These are phyloP conservation scores for Saturnia pavonia DNA, from an alignment of 2,888 invertebrate genomes.

Conservation along the genomic window DNA sequence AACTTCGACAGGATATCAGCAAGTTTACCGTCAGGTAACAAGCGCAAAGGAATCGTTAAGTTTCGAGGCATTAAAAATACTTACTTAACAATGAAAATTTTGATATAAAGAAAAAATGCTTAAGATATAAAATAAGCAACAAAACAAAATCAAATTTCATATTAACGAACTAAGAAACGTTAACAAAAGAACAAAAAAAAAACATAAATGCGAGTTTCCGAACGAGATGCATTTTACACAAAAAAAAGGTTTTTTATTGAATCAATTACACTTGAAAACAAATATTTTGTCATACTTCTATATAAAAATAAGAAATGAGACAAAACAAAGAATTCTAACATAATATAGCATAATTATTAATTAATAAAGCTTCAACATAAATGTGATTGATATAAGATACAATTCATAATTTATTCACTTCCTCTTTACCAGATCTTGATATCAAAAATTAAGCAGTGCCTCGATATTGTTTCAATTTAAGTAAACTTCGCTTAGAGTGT, in stretches of 20 bases:
- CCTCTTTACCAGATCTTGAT: slow-evolving; percentile 38
- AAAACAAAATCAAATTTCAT: slow-evolving; percentile 55
- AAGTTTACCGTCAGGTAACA: slow-evolving; percentile 12
- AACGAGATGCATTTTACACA: slow-evolving; percentile 48
- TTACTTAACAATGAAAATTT: not conserved
- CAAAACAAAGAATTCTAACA: not conserved
- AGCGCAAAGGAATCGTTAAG: slow-evolving; percentile 1
- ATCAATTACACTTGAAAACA: not conserved
- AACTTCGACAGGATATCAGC: slow-evolving; percentile 1
- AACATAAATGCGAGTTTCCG: slow-evolving; percentile 64
- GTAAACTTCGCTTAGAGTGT: slow-evolving; percentile 68
- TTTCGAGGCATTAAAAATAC: slow-evolving; percentile 8
- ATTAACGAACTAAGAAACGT: slow-evolving; percentile 63
- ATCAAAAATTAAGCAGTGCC: slow-evolving; percentile 32
- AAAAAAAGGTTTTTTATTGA: slow-evolving; percentile 21
- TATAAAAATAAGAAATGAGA: not conserved
- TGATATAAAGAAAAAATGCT: slow-evolving; percentile 28
- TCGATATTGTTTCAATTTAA: slow-evolving; percentile 55
- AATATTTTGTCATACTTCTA: not conserved
- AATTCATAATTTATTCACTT: not conserved
- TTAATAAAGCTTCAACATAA: not conserved
- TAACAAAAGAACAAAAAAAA: slow-evolving; percentile 59
- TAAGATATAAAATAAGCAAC: slow-evolving; percentile 61
- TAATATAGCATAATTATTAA: not conserved
- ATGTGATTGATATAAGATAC: not conserved